phyloP scores from a whole-genome alignment of 2,888 invertebrate genomes.

The Oxystoma pomonae region DNA sequence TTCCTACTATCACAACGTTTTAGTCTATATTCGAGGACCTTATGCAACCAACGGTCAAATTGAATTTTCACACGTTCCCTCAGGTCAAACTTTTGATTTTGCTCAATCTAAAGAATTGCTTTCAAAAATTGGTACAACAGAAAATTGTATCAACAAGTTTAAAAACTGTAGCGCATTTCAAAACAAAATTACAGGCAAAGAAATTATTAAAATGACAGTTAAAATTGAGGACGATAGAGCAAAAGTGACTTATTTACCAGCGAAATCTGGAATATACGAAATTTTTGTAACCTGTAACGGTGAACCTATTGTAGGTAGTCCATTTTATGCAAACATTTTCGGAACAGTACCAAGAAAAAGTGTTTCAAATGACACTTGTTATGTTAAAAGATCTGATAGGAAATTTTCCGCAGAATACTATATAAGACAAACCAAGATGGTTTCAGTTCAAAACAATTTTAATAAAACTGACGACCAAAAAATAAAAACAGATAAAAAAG shows the following conservation, averaged over 20 bases:
- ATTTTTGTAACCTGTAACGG: constrained; percentile 55
- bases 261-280: constrained; percentile 54
- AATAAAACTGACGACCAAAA: not conserved
- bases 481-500: not conserved
- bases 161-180: not conserved
- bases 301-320: constrained; percentile 57
- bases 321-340: constrained; percentile 47
- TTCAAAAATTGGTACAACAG: not conserved
- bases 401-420: not conserved
- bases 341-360: not conserved
- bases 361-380: not conserved
- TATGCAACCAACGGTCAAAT: constrained; percentile 37
- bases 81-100: not conserved
- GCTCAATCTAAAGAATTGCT: not conserved
- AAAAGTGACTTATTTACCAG: constrained; percentile 53
- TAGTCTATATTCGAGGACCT: constrained; percentile 42
- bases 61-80: not conserved
- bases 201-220: constrained; percentile 52
- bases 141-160: not conserved
- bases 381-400: not conserved
- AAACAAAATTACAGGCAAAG: constrained; percentile 17
- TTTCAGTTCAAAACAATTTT: not conserved
- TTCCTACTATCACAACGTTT: constrained; percentile 28
- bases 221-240: constrained; percentile 50
- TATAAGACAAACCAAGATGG: not conserved